Evolutionary conservation across 2,113 vertebrate species (phyloP), one percentile per base, ranked within the genome.

Genomic region (Capreolus pygargus): DNA sequence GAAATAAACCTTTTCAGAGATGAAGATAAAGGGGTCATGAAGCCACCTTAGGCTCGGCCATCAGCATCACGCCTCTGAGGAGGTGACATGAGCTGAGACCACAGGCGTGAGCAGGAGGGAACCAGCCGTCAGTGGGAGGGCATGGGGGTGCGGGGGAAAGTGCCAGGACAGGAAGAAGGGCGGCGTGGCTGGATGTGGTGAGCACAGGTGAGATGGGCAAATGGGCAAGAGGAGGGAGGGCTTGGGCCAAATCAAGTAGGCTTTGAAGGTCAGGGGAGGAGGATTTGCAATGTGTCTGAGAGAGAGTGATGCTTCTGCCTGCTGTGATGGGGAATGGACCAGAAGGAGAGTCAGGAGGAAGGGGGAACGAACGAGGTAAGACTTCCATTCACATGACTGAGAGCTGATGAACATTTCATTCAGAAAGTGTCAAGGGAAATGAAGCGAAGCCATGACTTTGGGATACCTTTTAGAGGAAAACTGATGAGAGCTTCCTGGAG

Each of bases 331-430:
- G 28, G 30, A 39, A 14, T 12, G 3, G 28, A 55, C 55, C 39
- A 10, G 1, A 43, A 57, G 43, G 25, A n/a, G 64, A 5, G 10
- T 7, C 0, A 0, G 17, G 7, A 0, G 1, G n/a, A 50, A 54
- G 12, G 14, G 17, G 57, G 12, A 17, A 27, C n/a, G 3, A 52
- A n/a, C 0, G 2, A 9, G 33, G 30, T 17, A 12, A 36, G 52
- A 15, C 10, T 10, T 45, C 14, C 6, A 7, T 28, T 2, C 17
- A 7, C 5, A 5, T n/a, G n/a, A 17, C 10, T 4, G 27, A 28
- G 25, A 78, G 55, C 28, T 5, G 13, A 25, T 1, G 2, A 52
- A 14, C 33, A 52, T 30, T 21, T 7, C 25, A 15, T 25, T 1
- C n/a, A 39, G 81, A 15, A 3, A 16, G 45, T 5, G 5, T 3